Evolutionary conservation across 1,140 invertebrate species (phyloP), one percentile per base, ranked within the genome.

Genomic region (Grapholita molesta): DNA sequence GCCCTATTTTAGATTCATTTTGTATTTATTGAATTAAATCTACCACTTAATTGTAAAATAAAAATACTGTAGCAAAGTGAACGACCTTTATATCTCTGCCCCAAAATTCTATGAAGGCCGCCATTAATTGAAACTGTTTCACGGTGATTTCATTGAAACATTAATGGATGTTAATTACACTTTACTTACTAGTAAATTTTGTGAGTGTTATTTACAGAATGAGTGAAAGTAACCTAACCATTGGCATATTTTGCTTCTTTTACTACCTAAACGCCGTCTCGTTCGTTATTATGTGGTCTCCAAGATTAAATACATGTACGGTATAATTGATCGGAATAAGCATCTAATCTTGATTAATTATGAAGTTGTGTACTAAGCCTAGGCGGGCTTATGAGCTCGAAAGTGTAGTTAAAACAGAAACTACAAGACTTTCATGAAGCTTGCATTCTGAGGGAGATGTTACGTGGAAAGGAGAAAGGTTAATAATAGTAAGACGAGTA

Each of bases 391-490:
- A 48, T 48, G 42, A 48, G 42, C 42, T 18, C 8, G 42, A 48
- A 48, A 48, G 42, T n/a, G 18, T 48, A 48, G 42, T 48, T 48
- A 48, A 48, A 48, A 7, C 42, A 48, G 15, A 48, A 21, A 48
- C 42, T 48, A 48, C 42, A 48, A 48, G 42, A 21, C n/a, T 48
- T 48, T 18, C 18, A 12, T 48, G 42, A 6, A 61, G 25, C 55
- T 61, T 25, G 32, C 55, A 61, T 61, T 61, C 55, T 61, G 18
- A 61, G 55, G 55, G 28, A 61, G 55, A 61, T 28, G 55, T 61
- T 61, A 61, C 18, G 24, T 61, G 55, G 55, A 61, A 30, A 61
- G 55, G 55, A 61, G 55, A 61, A 61, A 61, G 55, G 55, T 61
- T 61, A 61, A 61, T 61, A 61, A 61, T 28, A 18, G 55, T 28